Conservation (phyloP, 2,113 vertebrate genomes). For the Lasiurus cinereus region DNA sequence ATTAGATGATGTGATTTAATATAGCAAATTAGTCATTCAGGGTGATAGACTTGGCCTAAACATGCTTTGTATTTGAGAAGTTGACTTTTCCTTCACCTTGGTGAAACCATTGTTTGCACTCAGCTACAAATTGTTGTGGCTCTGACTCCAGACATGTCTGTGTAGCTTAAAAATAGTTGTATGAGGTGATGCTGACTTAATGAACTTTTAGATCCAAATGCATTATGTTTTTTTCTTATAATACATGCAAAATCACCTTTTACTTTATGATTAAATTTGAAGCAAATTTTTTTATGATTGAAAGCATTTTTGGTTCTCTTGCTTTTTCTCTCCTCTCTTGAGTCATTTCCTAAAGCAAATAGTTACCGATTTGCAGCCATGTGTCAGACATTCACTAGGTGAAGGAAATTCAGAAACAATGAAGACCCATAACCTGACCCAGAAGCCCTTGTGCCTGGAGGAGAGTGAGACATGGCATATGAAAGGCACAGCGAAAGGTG, state of each 20-base stretch:
- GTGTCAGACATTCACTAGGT: not conserved
- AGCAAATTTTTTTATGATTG: slow-evolving; percentile 5
- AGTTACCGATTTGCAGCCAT: slow-evolving; percentile 4
- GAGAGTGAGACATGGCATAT: not conserved
- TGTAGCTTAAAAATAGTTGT: not conserved
- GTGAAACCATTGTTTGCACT: slow-evolving; percentile 46
- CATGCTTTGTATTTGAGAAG: slow-evolving; percentile 58
- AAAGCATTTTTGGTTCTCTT: not conserved
- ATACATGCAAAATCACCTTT: not conserved
- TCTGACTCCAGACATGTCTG: slow-evolving; percentile 24
- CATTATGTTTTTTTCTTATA: slow-evolving; percentile 25
- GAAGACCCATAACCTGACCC: not conserved
- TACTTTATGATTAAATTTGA: slow-evolving; percentile 49
- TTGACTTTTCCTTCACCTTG: slow-evolving; percentile 55
- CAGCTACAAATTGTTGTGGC: slow-evolving; percentile 47
- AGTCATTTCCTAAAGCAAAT: not conserved
- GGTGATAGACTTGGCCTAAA: not conserved
- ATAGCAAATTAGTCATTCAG: slow-evolving; percentile 24
- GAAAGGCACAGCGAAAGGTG: not conserved
- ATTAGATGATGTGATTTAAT: slow-evolving; percentile 40
- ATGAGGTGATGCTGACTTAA: slow-evolving; percentile 30
- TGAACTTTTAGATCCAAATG: slow-evolving; percentile 53
- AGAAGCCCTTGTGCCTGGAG: not conserved
- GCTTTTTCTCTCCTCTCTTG: not conserved
- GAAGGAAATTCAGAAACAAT: not conserved